phyloP scores from a whole-genome alignment of 1,140 invertebrate genomes.

The Aphidius ervi region DNA sequence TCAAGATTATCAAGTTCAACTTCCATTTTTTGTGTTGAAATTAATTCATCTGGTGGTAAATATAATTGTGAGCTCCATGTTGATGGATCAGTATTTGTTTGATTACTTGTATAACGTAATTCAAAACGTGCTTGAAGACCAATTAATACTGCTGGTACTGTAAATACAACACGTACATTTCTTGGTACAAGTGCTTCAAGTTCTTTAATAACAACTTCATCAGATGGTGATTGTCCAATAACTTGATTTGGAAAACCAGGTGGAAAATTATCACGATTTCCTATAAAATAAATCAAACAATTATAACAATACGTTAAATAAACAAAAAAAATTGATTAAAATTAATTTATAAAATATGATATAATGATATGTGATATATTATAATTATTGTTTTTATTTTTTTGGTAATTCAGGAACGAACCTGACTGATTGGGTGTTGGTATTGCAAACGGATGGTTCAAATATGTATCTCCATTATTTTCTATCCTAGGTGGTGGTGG shows the following conservation, averaged over 20 bases:
- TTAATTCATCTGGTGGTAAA: slow-evolving; percentile 75
- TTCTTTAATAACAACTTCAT: slow-evolving; percentile 62
- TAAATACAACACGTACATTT: slow-evolving; percentile 75
- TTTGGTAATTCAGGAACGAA: slow-evolving; percentile 37
- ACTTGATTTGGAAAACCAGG: slow-evolving; percentile 35
- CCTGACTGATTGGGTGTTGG: slow-evolving; percentile 49
- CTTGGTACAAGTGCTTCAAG: slow-evolving; percentile 72
- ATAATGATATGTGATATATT: neutral
- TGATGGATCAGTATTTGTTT: slow-evolving; percentile 61
- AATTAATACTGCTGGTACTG: slow-evolving; percentile 75
- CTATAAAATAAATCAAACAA: slow-evolving; percentile 28
- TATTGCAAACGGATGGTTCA: slow-evolving; percentile 44
- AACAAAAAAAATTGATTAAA: slow-evolving; percentile 1
- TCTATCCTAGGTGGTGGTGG: slow-evolving; percentile 39
- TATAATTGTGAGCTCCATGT: slow-evolving; percentile 81
- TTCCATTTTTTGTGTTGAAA: slow-evolving; percentile 78
- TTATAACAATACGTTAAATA: neutral
- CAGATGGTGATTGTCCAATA: slow-evolving; percentile 30
- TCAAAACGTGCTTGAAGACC: slow-evolving; percentile 80
- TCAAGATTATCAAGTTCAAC: slow-evolving; percentile 73
- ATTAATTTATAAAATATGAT: neutral
- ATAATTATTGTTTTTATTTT: slow-evolving; percentile 4
- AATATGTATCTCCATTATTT: slow-evolving; percentile 37
- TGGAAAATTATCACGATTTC: slow-evolving; percentile 32
- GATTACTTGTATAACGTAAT: slow-evolving; percentile 72